Conservation (phyloP, 2,888 invertebrate species). For the Stenodema calcarata region DNA sequence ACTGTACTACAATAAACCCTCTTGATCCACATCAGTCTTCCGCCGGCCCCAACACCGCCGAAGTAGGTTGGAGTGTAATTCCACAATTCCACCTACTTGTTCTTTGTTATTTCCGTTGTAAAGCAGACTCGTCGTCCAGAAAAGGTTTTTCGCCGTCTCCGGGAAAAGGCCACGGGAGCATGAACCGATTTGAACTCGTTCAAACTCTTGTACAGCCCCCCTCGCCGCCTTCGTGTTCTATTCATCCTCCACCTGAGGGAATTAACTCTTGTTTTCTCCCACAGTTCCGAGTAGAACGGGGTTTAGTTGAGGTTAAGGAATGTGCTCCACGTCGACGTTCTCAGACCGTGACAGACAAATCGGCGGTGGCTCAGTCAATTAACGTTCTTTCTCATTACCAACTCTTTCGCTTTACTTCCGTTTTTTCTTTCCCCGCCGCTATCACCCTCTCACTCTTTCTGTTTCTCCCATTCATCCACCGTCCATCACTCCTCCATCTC, state of each 20-base stretch:
- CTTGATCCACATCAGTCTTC: not conserved
- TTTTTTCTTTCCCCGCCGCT: not conserved
- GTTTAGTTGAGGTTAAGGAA: not conserved
- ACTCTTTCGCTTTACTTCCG: slow-evolving; percentile 13
- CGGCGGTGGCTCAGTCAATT: slow-evolving; percentile 38
- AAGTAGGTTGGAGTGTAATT: not conserved
- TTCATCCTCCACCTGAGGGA: not conserved
- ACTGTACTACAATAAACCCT: not conserved
- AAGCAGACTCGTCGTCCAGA: not conserved
- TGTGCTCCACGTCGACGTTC: slow-evolving; percentile 26
- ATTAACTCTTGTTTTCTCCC: slow-evolving; percentile 31
- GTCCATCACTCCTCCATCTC: not conserved
- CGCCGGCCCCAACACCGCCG: too few species aligned
- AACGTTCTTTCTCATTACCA: slow-evolving; percentile 45
- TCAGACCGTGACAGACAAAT: slow-evolving; percentile 43
- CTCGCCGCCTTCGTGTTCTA: not conserved
- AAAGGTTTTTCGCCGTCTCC: not conserved
- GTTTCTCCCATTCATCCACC: not conserved
- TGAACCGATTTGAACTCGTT: slow-evolving; percentile 12
- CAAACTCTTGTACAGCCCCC: not conserved
- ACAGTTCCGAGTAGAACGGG: not conserved
- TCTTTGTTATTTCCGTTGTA: not conserved
- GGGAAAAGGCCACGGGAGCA: not conserved
- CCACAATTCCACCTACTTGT: not conserved
- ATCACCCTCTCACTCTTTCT: not conserved